Evolutionary conservation across 2,113 vertebrate species (phyloP).

Genomic region (Clarias gariepinus): DNA sequence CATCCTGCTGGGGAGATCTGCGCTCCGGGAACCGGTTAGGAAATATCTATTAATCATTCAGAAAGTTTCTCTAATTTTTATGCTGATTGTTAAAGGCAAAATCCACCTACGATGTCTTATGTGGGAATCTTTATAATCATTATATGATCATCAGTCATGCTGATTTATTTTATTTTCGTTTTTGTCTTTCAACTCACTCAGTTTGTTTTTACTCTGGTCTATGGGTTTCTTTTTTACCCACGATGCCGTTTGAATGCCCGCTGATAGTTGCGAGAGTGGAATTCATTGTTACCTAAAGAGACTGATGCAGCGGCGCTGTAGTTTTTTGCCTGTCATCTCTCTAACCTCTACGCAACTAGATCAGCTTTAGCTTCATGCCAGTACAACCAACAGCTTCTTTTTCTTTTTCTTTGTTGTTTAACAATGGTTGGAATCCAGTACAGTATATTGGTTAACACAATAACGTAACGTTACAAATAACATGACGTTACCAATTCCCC

Average conservation of each 20-base stretch:
- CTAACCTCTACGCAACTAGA: no score
- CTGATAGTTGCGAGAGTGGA: not conserved
- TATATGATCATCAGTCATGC: not conserved
- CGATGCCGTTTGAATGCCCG: not conserved
- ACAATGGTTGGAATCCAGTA: no score
- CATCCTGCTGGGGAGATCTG: constrained; percentile 90
- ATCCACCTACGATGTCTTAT: not conserved
- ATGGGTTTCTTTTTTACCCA: not conserved
- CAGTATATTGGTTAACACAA: no score
- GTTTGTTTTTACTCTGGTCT: not conserved
- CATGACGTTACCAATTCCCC: no score
- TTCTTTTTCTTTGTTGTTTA: no score
- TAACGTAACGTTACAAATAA: no score
- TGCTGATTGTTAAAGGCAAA: not conserved
- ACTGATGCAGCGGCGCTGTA: not conserved
- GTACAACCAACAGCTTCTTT: no score
- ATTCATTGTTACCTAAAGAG: not conserved
- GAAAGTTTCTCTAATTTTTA: not conserved
- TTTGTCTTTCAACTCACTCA: not conserved
- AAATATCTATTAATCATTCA: constrained; percentile 10
- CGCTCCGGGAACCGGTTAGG: constrained; percentile 90
- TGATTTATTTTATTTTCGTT: not conserved
- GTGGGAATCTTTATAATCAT: not conserved
- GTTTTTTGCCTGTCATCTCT: not conserved
- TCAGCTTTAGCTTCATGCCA: no score